phyloP scores from a whole-genome alignment of 2,888 invertebrate species.

The Agrilus cyanescens region DNA sequence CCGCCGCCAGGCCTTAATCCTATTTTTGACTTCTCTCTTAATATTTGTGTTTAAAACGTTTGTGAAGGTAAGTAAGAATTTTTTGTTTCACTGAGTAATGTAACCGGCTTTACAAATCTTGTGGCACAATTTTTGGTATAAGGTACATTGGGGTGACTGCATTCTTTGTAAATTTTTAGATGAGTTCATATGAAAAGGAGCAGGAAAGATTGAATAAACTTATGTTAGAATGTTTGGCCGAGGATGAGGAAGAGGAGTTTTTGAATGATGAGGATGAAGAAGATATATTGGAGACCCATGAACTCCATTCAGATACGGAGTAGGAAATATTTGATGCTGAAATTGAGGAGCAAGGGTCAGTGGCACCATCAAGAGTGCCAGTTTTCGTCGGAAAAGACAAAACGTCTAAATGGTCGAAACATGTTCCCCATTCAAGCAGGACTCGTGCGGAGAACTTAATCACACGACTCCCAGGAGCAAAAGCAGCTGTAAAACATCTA shows the following conservation, averaged over 20 bases:
- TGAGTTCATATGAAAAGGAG: not conserved
- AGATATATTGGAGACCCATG: not conserved
- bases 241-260: not conserved
- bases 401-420: not conserved
- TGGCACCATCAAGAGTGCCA: not conserved
- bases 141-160: too few relatives aligned
- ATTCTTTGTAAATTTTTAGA: not conserved
- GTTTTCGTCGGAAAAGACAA: slow-evolving; percentile 2
- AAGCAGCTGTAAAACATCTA: not conserved
- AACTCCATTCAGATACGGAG: not conserved
- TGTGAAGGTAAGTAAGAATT: too few relatives aligned
- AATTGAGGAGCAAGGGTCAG: too few relatives aligned
- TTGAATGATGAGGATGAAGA: not conserved
- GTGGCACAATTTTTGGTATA: too few relatives aligned
- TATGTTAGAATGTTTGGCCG: not conserved
- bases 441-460: slow-evolving; percentile 4
- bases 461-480: slow-evolving; percentile 2
- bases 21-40: too few relatives aligned
- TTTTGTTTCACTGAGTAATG: too few relatives aligned
- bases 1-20: slow-evolving; percentile 5
- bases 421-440: not conserved
- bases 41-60: too few relatives aligned
- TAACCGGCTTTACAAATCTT: too few relatives aligned
- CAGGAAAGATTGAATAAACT: not conserved
- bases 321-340: too few relatives aligned